These are phyloP conservation scores for Callaeas wilsoni DNA, from an alignment of 2,113 vertebrate genomes.

Conservation along the genomic window DNA sequence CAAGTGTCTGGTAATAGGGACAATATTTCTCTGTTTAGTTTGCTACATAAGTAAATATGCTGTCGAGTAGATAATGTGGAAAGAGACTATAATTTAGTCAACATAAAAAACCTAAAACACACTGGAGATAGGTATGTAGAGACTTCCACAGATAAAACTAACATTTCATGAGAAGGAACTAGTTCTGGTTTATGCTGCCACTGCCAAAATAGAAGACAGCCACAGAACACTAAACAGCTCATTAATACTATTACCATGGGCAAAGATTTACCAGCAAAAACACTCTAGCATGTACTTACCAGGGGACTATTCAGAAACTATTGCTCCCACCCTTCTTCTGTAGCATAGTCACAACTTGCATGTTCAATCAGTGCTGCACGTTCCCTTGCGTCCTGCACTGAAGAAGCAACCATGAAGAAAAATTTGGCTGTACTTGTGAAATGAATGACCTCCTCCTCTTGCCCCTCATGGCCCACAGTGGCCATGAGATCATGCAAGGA, in stretches of 20 bases:
- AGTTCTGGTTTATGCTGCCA: neutral
- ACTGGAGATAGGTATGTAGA: neutral
- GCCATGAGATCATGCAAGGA: neutral
- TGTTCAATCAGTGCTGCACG: neutral
- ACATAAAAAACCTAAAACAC: neutral
- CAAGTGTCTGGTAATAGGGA: neutral
- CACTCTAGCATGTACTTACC: neutral
- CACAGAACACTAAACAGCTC: neutral
- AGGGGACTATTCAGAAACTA: neutral
- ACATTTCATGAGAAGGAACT: neutral
- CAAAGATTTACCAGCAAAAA: neutral
- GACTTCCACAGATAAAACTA: neutral
- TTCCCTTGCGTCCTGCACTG: neutral
- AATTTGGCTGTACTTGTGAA: neutral
- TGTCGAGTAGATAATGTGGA: neutral
- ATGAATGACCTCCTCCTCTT: neutral
- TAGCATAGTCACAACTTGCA: neutral
- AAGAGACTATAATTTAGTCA: neutral
- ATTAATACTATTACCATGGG: neutral
- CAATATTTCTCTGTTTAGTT: neutral
- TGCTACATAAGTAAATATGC: neutral
- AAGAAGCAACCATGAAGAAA: neutral
- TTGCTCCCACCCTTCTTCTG: neutral
- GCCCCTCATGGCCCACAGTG: neutral
- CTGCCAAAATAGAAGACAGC: neutral